Conservation (phyloP, 1,140 invertebrate species). For the Procambarus virginalis region DNA sequence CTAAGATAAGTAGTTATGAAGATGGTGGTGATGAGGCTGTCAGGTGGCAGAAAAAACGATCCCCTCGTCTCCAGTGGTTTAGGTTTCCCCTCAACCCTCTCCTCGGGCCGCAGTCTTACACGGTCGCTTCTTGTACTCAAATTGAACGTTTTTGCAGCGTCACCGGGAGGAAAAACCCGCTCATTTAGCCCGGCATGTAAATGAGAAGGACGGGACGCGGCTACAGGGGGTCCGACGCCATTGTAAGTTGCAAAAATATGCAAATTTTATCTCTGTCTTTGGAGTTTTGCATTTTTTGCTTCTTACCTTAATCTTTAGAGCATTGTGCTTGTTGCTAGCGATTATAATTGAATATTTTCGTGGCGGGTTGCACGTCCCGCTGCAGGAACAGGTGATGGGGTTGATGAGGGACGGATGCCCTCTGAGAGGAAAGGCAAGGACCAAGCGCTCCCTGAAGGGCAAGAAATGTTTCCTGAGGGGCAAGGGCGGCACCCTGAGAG, state of each 20-base stretch:
- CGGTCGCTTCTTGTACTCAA: constrained; percentile 2
- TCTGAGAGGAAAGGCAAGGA: no score
- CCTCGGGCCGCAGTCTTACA: constrained; percentile 16
- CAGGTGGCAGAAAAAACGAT: neutral
- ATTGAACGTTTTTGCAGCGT: constrained; percentile 23
- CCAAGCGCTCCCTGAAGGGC: no score
- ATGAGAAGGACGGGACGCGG: neutral
- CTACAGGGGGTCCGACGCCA: neutral
- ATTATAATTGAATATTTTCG: no score
- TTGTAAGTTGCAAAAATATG: constrained; percentile 30
- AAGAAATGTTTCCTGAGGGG: no score
- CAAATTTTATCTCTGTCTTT: neutral
- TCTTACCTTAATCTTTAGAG: no score
- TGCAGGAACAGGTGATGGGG: neutral
- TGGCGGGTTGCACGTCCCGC: neutral
- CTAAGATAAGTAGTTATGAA: no score
- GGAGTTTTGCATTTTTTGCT: no score
- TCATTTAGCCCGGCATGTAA: constrained; percentile 4
- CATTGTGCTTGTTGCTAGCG: no score
- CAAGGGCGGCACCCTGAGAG: neutral
- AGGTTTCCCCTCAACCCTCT: constrained; percentile 9
- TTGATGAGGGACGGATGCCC: no score
- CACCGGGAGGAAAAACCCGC: neutral
- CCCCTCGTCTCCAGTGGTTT: neutral
- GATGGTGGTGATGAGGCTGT: no score